Conservation (phyloP, 1,140 invertebrate species). For the Scaptomyza montana region DNA sequence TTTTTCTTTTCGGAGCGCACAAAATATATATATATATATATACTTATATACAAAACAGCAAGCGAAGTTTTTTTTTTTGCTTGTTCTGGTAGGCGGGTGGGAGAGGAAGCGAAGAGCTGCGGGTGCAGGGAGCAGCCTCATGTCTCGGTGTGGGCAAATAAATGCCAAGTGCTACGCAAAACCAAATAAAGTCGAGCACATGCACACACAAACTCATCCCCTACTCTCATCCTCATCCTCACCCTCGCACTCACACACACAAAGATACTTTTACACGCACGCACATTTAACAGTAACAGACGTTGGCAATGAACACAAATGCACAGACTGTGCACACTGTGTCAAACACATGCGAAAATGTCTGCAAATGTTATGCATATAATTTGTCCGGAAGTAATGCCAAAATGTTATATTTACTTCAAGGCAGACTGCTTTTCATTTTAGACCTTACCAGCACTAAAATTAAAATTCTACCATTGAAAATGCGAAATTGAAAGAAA, state of each 20-base stretch:
- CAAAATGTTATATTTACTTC: no score
- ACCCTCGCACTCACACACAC: constrained; percentile 22
- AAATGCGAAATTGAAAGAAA: no score
- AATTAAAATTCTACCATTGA: no score
- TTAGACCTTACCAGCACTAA: no score
- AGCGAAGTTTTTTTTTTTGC: constrained; percentile 61
- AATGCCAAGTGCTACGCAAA: constrained; percentile 80
- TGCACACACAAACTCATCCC: constrained; percentile 56
- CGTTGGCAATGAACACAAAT: constrained; percentile 75
- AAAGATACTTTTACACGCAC: constrained; percentile 53
- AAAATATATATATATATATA: neutral
- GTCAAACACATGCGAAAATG: neutral
- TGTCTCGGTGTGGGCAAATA: constrained; percentile 80
- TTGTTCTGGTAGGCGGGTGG: constrained; percentile 11
- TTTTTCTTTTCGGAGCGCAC: constrained; percentile 29
- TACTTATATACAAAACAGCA: constrained; percentile 3
- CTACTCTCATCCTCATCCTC: neutral
- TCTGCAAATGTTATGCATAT: neutral
- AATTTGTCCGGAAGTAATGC: no score
- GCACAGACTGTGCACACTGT: constrained; percentile 40
- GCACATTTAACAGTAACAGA: constrained; percentile 79
- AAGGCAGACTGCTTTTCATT: no score
- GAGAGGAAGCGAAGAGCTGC: constrained; percentile 12
- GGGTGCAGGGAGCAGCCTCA: constrained; percentile 19
- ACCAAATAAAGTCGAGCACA: constrained; percentile 80